Evolutionary conservation across 2,888 invertebrate species (phyloP).

Genomic region (Subacronicta megacephala): DNA sequence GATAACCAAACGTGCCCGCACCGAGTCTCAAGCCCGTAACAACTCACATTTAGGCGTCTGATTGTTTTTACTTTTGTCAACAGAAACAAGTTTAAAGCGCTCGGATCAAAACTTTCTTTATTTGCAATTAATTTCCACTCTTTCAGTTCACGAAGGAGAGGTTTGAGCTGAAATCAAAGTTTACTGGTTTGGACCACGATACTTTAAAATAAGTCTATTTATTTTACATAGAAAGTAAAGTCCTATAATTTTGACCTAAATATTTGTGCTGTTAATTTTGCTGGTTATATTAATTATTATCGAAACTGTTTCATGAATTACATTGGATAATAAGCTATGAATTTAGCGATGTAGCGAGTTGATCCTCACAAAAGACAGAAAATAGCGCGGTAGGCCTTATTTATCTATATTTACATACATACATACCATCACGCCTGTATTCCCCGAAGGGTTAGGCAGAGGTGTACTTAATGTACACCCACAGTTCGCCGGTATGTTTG

Average conservation of each 20-base stretch:
- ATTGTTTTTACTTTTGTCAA: constrained; percentile 60
- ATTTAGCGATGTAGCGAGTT: no score
- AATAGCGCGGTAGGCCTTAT: no score
- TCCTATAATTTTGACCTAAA: constrained; percentile 2
- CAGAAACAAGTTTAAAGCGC: constrained; percentile 54
- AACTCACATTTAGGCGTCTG: constrained; percentile 47
- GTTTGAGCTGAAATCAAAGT: constrained; percentile 52
- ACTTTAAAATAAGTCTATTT: constrained; percentile 43
- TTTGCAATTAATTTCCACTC: constrained; percentile 63
- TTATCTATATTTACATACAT: no score
- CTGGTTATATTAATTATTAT: background rate
- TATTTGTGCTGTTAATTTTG: background rate
- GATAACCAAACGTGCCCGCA: constrained; percentile 4
- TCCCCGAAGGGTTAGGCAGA: no score
- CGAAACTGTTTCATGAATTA: background rate
- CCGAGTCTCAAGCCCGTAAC: constrained; percentile 13
- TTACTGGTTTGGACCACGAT: constrained; percentile 19
- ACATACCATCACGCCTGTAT: no score
- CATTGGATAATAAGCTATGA: no score
- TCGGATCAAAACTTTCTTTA: constrained; percentile 61
- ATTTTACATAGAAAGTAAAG: constrained; percentile 33
- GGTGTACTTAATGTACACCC: no score
- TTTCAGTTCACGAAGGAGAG: constrained; percentile 46
- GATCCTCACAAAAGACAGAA: no score
- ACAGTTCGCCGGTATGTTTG: no score